A percentile compares a stretch with the other conserved stretches of the same genome.
Evolutionary conservation across 2,888 invertebrate genomes (phyloP).

Genomic region (Steinernema carpocapsae): DNA sequence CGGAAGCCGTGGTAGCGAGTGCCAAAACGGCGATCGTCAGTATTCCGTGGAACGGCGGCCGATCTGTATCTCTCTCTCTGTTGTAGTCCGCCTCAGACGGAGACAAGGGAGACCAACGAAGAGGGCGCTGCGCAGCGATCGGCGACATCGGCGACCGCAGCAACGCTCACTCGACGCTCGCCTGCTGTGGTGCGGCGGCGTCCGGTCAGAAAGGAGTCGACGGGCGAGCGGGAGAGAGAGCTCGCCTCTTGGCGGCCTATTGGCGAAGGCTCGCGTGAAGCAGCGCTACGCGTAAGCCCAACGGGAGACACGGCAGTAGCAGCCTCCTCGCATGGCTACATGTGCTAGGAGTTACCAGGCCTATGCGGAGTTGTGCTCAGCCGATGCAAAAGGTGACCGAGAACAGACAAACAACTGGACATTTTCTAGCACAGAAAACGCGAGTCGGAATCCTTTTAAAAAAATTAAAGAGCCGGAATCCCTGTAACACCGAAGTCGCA

Average conservation of each 20-base stretch:
- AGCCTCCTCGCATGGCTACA: too few relatives aligned
- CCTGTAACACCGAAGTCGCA: too few relatives aligned
- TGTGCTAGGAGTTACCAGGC: too few relatives aligned
- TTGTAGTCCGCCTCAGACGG: conserved; percentile 28
- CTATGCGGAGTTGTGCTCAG: too few relatives aligned
- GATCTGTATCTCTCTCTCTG: conserved; percentile 21
- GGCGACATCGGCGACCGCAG: conserved; percentile 23
- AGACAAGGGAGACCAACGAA: conserved; percentile 9
- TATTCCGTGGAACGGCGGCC: conserved; percentile 12
- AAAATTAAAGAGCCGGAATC: too few relatives aligned
- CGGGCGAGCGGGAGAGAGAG: background rate
- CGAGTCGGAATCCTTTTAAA: too few relatives aligned
- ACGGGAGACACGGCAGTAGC: background rate
- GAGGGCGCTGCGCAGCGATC: conserved; percentile 24
- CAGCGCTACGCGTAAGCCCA: background rate
- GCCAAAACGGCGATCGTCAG: background rate
- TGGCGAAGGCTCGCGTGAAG: background rate
- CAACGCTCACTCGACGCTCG: background rate
- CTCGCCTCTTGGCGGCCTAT: conserved; percentile 3
- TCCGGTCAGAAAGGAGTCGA: too few relatives aligned
- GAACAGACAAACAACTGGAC: too few relatives aligned
- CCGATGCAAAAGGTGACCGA: too few relatives aligned
- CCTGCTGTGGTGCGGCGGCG: background rate
- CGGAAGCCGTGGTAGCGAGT: too few relatives aligned
- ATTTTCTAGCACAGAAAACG: too few relatives aligned